Evolutionary conservation across 2,888 invertebrate species (phyloP).

Genomic region (Aromia moschata): DNA sequence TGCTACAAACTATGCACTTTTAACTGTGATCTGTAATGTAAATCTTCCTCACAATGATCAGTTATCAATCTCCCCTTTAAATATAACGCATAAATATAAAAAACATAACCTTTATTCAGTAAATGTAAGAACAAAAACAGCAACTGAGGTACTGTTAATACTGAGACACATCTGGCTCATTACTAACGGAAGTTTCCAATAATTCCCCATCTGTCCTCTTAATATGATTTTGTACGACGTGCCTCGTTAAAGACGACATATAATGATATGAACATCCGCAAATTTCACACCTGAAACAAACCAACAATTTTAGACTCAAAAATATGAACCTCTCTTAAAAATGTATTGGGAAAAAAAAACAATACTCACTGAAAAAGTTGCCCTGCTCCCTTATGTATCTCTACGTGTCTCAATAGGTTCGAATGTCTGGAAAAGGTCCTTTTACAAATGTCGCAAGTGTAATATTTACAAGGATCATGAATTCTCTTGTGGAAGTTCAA

Average conservation of each 20-base stretch:
- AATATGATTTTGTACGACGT: constrained; percentile 58
- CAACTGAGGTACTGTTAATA: neutral
- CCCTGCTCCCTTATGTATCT: constrained; percentile 54
- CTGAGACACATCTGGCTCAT: neutral
- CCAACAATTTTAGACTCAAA: neutral
- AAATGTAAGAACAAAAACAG: neutral
- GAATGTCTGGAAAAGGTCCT: constrained; percentile 57
- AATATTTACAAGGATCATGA: constrained; percentile 50
- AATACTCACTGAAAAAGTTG: too few species aligned
- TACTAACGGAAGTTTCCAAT: neutral
- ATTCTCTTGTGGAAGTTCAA: constrained; percentile 62
- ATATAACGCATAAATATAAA: constrained; percentile 1
- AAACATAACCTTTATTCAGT: neutral
- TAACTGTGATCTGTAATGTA: too few species aligned
- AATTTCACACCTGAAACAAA: constrained; percentile 52
- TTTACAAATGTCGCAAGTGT: constrained; percentile 52
- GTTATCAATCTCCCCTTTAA: too few species aligned
- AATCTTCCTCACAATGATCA: too few species aligned
- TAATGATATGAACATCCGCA: constrained; percentile 59
- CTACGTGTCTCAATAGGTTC: constrained; percentile 55
- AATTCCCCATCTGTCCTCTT: constrained; percentile 1
- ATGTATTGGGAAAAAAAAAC: neutral
- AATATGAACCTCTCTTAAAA: neutral
- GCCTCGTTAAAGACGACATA: constrained; percentile 57
- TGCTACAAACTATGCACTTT: too few species aligned